Evolutionary conservation across 2,888 invertebrate genomes (phyloP).

Genomic region (Hirtodrosophila alboralis): DNA sequence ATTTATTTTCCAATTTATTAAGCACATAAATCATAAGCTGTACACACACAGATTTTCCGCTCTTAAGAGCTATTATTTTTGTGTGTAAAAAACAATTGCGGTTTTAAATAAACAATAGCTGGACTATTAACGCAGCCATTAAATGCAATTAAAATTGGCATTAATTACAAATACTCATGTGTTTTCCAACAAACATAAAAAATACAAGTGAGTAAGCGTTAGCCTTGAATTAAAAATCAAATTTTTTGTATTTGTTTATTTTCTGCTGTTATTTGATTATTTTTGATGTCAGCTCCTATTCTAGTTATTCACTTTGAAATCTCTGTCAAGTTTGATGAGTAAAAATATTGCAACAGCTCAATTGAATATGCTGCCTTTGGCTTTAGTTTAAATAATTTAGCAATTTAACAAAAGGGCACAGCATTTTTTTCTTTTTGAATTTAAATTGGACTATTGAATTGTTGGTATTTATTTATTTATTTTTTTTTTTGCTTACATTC

Average conservation of each 20-base stretch:
- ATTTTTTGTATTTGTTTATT: conserved; percentile 3
- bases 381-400: conserved; percentile 9
- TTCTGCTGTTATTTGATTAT: not conserved
- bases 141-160: conserved; percentile 40
- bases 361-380: conserved; percentile 5
- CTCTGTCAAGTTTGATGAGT: too few relatives aligned
- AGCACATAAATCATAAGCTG: conserved; percentile 38
- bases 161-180: conserved; percentile 20
- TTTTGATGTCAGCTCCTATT: too few relatives aligned
- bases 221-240: conserved; percentile 5
- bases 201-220: conserved; percentile 8
- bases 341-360: conserved; percentile 15
- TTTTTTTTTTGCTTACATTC: not conserved
- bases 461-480: too few relatives aligned
- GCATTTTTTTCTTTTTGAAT: conserved; percentile 12
- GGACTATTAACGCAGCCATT: conserved; percentile 30
- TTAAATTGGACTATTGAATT: conserved; percentile 12
- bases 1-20: conserved; percentile 50
- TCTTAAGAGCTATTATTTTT: conserved; percentile 20
- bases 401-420: conserved; percentile 6
- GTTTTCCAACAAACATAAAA: conserved; percentile 25
- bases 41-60: not conserved
- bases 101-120: conserved; percentile 21
- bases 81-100: conserved; percentile 11
- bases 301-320: too few relatives aligned